These are phyloP conservation scores for Anthopleura sola DNA, from an alignment of 64 coral and sea anemone species.

Conservation along the genomic window DNA sequence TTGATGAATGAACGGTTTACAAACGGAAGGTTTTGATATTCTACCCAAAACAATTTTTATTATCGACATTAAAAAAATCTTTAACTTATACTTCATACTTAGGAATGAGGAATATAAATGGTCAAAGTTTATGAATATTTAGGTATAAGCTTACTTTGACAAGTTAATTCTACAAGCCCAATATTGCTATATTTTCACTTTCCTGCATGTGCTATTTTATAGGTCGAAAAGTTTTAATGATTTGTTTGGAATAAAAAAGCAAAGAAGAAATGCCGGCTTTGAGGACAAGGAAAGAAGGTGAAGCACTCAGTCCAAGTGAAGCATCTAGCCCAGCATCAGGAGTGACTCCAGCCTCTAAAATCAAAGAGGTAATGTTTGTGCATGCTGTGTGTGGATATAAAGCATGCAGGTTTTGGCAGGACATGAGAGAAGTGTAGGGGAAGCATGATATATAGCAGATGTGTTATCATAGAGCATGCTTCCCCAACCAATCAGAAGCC, in stretches of 20 bases:
- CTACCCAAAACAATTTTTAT: background rate
- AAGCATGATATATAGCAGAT: no score
- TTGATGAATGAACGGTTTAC: no score
- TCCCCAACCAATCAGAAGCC: no score
- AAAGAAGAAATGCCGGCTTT: conserved; percentile 10
- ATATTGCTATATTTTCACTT: background rate
- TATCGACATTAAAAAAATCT: background rate
- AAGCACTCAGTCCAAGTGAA: conserved; percentile 5
- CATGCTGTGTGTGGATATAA: no score
- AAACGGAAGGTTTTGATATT: background rate
- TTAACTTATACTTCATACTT: background rate
- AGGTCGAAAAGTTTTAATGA: background rate
- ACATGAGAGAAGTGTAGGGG: no score
- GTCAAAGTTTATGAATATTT: no score
- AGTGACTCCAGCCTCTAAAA: background rate
- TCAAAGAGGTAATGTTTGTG: conserved; percentile 13
- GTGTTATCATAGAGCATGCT: no score
- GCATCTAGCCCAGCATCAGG: conserved; percentile 19
- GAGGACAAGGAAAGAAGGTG: conserved; percentile 8
- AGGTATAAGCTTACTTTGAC: no score
- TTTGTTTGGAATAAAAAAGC: background rate
- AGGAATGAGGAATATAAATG: background rate
- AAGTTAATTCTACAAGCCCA: no score
- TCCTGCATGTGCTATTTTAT: background rate
- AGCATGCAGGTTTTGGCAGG: no score